A percentile compares a stretch with the other conserved stretches of the same genome.
Evolutionary conservation across 2,113 vertebrate species (phyloP).

Genomic region (Meles meles): DNA sequence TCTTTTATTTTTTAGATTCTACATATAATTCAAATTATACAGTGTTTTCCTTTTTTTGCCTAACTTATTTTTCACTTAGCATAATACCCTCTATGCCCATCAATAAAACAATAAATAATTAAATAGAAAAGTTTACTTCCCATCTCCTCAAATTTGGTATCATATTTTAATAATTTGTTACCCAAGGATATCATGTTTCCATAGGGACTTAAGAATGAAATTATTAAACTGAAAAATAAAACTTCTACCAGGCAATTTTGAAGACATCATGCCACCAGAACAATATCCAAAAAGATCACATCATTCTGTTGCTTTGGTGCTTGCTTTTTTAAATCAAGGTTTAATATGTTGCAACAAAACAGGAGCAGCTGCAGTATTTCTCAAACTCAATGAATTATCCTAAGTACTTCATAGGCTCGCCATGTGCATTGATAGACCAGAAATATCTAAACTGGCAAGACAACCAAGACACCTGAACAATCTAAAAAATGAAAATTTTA

Average conservation of each 20-base stretch:
- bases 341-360: not conserved
- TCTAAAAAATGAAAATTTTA: not conserved
- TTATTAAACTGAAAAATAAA: not conserved
- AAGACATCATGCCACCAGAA: not conserved
- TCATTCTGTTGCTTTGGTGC: not conserved
- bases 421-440: not conserved
- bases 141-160: not conserved
- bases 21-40: not conserved
- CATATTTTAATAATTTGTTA: not conserved
- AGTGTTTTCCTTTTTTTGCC: not conserved
- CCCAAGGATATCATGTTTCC: accelerated
- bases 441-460: not conserved
- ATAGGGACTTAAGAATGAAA: not conserved
- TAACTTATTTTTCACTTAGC: not conserved
- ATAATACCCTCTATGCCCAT: not conserved
- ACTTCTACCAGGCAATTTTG: not conserved
- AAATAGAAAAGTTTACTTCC: not conserved
- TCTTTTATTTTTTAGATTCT: not conserved
- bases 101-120: not conserved
- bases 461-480: not conserved
- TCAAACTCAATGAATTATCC: not conserved
- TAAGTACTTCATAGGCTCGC: not conserved
- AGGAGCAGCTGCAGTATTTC: not conserved
- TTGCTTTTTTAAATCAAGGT: not conserved
- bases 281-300: not conserved